Percentiles rank a stretch among this genome's conserved stretches.
phyloP scores from a whole-genome alignment of 2,888 invertebrate species.

The Orgyia antiqua region DNA sequence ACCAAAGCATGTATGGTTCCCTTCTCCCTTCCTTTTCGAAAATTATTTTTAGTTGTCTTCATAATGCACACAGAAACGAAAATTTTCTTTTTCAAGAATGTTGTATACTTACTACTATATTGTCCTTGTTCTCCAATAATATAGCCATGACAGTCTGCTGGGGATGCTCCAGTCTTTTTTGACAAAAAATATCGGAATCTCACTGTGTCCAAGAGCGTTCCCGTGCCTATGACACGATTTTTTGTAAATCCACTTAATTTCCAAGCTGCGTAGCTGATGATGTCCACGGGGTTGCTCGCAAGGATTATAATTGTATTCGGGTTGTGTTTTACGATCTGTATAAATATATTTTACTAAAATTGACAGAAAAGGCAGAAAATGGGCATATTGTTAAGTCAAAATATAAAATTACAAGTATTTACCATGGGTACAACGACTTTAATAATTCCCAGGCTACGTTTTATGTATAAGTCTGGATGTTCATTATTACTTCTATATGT shows the following conservation, averaged over 20 bases:
- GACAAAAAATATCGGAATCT: conserved; percentile 89
- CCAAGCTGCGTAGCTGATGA: conserved; percentile 91
- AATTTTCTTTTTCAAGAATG: too few relatives aligned
- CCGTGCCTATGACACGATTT: conserved; percentile 88
- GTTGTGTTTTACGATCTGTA: conserved; percentile 82
- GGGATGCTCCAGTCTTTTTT: conserved; percentile 84
- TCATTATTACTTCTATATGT: conserved; percentile 89
- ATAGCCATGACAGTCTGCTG: conserved; percentile 88
- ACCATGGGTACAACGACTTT: conserved; percentile 16
- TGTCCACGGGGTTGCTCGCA: conserved; percentile 93
- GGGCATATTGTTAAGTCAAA: too few relatives aligned
- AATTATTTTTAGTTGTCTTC: too few relatives aligned
- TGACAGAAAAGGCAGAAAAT: too few relatives aligned
- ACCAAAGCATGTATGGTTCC: too few relatives aligned
- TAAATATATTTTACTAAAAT: not conserved
- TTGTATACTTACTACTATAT: conserved; percentile 80
- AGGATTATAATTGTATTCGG: conserved; percentile 88
- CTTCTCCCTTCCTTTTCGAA: too few relatives aligned
- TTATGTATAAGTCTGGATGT: conserved; percentile 11
- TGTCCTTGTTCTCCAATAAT: conserved; percentile 94
- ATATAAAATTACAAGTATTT: too few relatives aligned
- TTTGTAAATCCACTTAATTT: conserved; percentile 88
- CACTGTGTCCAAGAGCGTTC: conserved; percentile 91
- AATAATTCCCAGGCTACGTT: conserved; percentile 18
- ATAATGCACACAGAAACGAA: too few relatives aligned